Base-by-base conservation (phyloP, 1,140 invertebrate genomes). In the Pseudomyrmex sp. region DNA sequence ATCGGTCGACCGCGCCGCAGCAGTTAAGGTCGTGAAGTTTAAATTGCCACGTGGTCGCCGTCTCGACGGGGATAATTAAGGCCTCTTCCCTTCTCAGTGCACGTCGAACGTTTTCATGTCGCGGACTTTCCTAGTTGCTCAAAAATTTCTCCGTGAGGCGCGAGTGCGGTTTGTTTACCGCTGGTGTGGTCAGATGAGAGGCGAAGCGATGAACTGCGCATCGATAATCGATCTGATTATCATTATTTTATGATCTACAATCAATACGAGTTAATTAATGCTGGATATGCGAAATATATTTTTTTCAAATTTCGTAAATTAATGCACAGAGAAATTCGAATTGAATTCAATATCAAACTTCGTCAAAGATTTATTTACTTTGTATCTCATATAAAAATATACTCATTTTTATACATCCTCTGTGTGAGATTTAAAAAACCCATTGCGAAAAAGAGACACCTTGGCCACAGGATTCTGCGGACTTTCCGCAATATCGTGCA, bases 11-110 rank as follows among this genome's bases (percentile, higher is more conserved):
- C 15, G 44, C 26, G 69, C 58, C 5, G 35, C 59, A 35, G 52
- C 69, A 85, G 87, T 89, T 88, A 84, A 86, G 73, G 54, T 73
- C 84, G 56, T 80, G 79, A 85, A 86, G 86, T 88, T 89, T 89
- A 89, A 89, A 88, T 88, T 86, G 75, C 86, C 88, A 89, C 86
- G 79, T 86, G 79, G 69, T 73, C 56, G 70, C 59, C 65, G 48
- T 52, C 75, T 75, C 65, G 59, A 62, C 70, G 75, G 59, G 70
- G 35, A 35, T 77, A 79, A 88, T 88, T 88, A 82, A 77, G 84
- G 62, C 62, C 23, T 62, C 46, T 63, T 62, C 8, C 70, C 46
- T 63, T 46, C 10, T 65, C 44, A 20, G 15, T 58, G 65, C 75
- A 46, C 73, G 23, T 59, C 63, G 15, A 69, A 84, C 80, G 59